phyloP scores from a whole-genome alignment of 1,140 invertebrate species.

The Pseudomyrmex flavicornis region DNA sequence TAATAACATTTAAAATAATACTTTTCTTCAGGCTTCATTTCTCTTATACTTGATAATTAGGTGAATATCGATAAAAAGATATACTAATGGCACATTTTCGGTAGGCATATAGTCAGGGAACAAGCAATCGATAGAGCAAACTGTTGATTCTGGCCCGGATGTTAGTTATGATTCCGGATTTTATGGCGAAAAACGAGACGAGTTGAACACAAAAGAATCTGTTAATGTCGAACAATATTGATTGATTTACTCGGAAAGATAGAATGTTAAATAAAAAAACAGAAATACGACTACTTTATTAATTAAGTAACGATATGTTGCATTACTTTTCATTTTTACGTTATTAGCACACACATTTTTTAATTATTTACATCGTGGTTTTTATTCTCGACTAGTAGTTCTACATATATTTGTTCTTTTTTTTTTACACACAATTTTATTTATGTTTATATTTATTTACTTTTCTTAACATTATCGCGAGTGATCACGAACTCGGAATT shows the following conservation, averaged over 20 bases:
- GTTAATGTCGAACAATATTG: conserved; percentile 18
- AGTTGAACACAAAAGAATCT: conserved; percentile 25
- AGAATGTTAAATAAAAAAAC: background rate
- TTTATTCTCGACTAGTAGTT: too few species aligned
- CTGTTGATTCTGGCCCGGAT: conserved; percentile 83
- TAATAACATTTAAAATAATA: background rate
- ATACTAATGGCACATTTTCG: conserved; percentile 52
- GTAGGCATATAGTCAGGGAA: conserved; percentile 69
- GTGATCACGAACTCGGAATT: background rate
- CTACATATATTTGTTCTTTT: background rate
- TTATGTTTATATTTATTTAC: background rate
- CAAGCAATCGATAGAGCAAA: conserved; percentile 83
- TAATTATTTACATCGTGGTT: too few species aligned
- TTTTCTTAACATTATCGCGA: too few species aligned
- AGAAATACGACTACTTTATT: background rate
- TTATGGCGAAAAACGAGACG: conserved; percentile 15
- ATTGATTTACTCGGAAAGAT: conserved; percentile 17
- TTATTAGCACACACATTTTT: too few species aligned
- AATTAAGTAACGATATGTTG: background rate
- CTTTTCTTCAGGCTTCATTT: background rate
- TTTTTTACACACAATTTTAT: background rate
- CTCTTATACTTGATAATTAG: background rate
- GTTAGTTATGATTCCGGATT: conserved; percentile 66
- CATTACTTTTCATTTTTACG: background rate
- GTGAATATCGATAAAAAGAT: background rate